Percentiles rank a stretch among this genome's conserved stretches.
These are phyloP conservation scores for Caenorhabditis sp. DNA, from an alignment of 2,888 invertebrate genomes.

Conservation along the genomic window DNA sequence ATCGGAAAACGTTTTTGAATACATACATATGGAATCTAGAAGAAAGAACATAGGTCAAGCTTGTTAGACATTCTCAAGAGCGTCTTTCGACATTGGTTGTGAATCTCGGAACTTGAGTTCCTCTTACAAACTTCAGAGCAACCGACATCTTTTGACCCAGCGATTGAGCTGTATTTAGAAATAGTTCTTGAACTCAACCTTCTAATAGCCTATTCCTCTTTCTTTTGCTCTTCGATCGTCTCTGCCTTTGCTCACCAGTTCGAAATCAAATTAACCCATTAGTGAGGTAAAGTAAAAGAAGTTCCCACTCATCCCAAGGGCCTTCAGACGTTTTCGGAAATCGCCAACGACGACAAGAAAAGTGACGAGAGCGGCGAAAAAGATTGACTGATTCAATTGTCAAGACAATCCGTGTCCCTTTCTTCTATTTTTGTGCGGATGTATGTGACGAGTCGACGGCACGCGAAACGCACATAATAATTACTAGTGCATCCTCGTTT, in stretches of 20 bases:
- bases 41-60: slow-evolving; percentile 10
- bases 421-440: slow-evolving; percentile 42
- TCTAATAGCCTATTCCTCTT: neutral
- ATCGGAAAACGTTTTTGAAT: neutral
- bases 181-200: neutral
- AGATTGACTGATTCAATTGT: slow-evolving; percentile 52
- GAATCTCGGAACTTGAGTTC: neutral
- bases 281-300: neutral
- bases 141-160: too few species aligned
- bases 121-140: too few species aligned
- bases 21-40: neutral
- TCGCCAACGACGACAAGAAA: slow-evolving; percentile 21
- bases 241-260: neutral
- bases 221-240: slow-evolving; percentile 6
- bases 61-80: slow-evolving; percentile 14
- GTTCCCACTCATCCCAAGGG: slow-evolving; percentile 40
- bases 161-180: neutral
- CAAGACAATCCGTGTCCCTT: slow-evolving; percentile 50
- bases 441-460: slow-evolving; percentile 11
- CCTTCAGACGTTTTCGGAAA: slow-evolving; percentile 49
- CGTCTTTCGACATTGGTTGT: neutral
- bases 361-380: slow-evolving; percentile 23
- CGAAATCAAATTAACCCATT: slow-evolving; percentile 32
- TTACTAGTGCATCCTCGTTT: slow-evolving; percentile 46
- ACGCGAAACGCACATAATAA: slow-evolving; percentile 51